Base-by-base conservation (phyloP, 53 echinoderm and acorn worm species). In the Holothuria scabra region DNA sequence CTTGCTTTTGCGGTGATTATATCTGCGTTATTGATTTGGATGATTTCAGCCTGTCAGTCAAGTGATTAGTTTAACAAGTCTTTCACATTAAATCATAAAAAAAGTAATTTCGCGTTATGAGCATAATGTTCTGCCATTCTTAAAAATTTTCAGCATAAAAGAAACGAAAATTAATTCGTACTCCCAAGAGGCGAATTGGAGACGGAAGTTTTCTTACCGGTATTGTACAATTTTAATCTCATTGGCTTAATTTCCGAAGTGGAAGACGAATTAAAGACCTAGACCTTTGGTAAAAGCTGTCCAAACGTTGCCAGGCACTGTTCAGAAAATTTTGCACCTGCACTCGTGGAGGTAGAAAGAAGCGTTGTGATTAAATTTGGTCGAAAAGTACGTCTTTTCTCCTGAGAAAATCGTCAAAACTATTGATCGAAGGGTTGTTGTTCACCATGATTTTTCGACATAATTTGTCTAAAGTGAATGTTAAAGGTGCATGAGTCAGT, bases 161-260 rank as follows among this genome's bases (percentile, higher is more conserved):
- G 52, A 52, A 52, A 52, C 52, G 52, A 52, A 52, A 52, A 52
- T 52, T 52, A 52, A 52, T 52, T 52, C 52, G 52, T 52, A 1
- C 52, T 52, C 52, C 52, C 52, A 52, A 14, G 18, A 52, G 52
- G 52, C 52, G 52, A 52, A 16, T 52, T 1, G 18, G 11, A 52
- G 49, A 72, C 72, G 72, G 72, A 72, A 72, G 72, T 72, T 72
- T 72, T 72, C 72, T 46, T 72, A 72, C 46, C 72, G 72, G 72
- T 26, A 22, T 22, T 25, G 72, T 44, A 72, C 44, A 72, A 23
- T 21, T 72, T 72, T 72, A 49, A 46, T 72, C 72, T 34, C 46
- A 44, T 72, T 72, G 72, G 48, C 72, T 72, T 44, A 72, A 72
- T 72, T 72, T 72, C 72, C 46, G 44, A 25, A 72, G 48, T 22